Conservation (phyloP, 2,888 invertebrate species). For the Seira ritae region DNA sequence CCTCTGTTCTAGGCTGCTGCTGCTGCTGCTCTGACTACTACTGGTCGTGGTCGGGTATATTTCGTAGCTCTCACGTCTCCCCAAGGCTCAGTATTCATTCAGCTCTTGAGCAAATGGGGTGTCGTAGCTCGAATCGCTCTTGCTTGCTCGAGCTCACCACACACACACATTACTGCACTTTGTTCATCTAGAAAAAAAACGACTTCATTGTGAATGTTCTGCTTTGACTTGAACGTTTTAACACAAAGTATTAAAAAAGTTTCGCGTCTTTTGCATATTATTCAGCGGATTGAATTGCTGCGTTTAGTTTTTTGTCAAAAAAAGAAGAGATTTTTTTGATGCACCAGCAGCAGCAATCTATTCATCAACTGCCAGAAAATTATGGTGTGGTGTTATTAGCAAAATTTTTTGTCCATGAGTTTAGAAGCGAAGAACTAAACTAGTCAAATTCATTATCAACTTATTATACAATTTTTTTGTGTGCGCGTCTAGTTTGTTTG, state of each 20-base stretch:
- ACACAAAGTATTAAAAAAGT: too few species aligned
- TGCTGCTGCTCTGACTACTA: not conserved
- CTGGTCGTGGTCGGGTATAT: not conserved
- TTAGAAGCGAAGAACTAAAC: not conserved
- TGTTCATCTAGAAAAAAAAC: too few species aligned
- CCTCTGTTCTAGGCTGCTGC: not conserved
- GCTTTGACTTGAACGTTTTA: too few species aligned
- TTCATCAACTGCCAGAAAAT: not conserved
- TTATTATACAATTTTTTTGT: not conserved
- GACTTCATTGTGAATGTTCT: too few species aligned
- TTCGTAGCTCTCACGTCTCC: conserved; percentile 56
- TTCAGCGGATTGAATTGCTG: too few species aligned
- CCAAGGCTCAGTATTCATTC: conserved; percentile 55
- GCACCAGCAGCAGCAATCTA: not conserved
- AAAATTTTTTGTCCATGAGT: not conserved
- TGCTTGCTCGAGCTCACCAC: too few species aligned
- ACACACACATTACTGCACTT: too few species aligned
- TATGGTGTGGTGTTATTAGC: not conserved
- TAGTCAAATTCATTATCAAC: conserved; percentile 16
- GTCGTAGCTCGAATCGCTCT: not conserved
- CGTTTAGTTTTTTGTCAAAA: too few species aligned
- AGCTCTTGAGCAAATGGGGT: conserved; percentile 50
- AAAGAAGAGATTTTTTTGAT: not conserved
- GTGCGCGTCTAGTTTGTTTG: not conserved
- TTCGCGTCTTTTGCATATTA: too few species aligned